phyloP scores from a whole-genome alignment of 2,888 invertebrate species.

The Agonum fuliginosum region DNA sequence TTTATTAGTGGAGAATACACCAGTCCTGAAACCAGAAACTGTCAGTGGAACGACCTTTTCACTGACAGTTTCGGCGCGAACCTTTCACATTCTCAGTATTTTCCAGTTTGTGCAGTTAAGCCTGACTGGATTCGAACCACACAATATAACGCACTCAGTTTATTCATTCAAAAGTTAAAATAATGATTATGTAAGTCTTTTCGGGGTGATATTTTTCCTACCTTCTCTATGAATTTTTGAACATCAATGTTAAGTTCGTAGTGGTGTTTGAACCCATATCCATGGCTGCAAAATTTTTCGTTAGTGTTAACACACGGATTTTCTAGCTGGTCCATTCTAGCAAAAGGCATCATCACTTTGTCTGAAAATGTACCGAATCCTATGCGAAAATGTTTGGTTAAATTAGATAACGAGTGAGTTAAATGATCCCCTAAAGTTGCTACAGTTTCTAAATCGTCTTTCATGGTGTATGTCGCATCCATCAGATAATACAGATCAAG shows the following conservation, averaged over 20 bases:
- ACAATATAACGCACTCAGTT: no score
- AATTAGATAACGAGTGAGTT: slow-evolving; percentile 76
- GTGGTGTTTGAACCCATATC: slow-evolving; percentile 89
- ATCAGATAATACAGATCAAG: slow-evolving; percentile 93
- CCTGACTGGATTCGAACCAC: no score
- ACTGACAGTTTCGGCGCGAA: slow-evolving; percentile 63
- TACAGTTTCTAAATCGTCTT: slow-evolving; percentile 87
- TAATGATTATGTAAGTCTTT: not conserved
- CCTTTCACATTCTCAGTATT: slow-evolving; percentile 79
- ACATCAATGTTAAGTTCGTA: slow-evolving; percentile 78
- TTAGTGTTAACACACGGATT: slow-evolving; percentile 80
- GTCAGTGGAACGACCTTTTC: slow-evolving; percentile 28
- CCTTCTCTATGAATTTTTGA: slow-evolving; percentile 73
- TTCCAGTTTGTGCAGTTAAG: no score
- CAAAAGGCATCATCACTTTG: slow-evolving; percentile 85
- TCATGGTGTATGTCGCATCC: slow-evolving; percentile 94
- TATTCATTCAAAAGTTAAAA: no score
- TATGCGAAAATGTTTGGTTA: slow-evolving; percentile 83
- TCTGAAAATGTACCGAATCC: slow-evolving; percentile 88
- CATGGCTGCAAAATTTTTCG: slow-evolving; percentile 79
- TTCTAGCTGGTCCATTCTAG: slow-evolving; percentile 73
- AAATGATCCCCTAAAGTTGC: slow-evolving; percentile 80
- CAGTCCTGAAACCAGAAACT: no score
- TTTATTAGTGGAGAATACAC: no score
- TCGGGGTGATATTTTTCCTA: slow-evolving; percentile 58